Evolutionary conservation across 1,140 invertebrate genomes (phyloP), one percentile per base, ranked within the genome.

Genomic region (Tyrophagus putrescentiae): DNA sequence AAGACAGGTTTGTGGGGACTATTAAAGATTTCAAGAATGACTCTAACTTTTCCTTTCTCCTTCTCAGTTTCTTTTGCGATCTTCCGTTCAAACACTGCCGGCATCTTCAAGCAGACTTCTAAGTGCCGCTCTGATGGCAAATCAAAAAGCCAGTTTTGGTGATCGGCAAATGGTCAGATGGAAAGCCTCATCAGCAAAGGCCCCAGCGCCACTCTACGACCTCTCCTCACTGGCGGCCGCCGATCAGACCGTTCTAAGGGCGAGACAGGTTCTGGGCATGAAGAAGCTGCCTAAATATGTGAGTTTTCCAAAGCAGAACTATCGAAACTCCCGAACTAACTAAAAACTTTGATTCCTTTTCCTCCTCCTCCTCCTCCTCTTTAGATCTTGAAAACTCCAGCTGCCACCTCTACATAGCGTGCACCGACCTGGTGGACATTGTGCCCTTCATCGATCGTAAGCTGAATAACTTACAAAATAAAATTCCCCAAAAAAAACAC

Each of bases 311-410:
- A n/a, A n/a, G n/a, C n/a, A n/a, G n/a, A n/a, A n/a, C n/a, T n/a
- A n/a, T n/a, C n/a, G n/a, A n/a, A n/a, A n/a, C n/a, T n/a, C n/a
- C n/a, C n/a, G n/a, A n/a, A n/a, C n/a, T 39, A 39, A 39, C 21
- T 39, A 13, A 13, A 13, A 13, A 13, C 13, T 39, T 39, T 39
- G 36, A 39, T 13, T 13, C 13, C 21, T 39, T 39, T 13, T 39
- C 36, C 13, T 13, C 36, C 13, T 39, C 21, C 36, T 39, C 13
- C 21, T 39, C 21, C 13, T 13, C 21, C 31, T 21, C 13, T 48
- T 48, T 48, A 27, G 45, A 63, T 68, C 29, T 18, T 60, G 36
- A 45, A 31, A 57, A 23, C 60, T 23, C 57, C 1, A 57, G 56
- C 11, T 16, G 45, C 9, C 53, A 31, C 36, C 23, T 53, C 16